Evolutionary conservation across 2,113 vertebrate genomes (phyloP).

Genomic region (Chaetops frenatus): DNA sequence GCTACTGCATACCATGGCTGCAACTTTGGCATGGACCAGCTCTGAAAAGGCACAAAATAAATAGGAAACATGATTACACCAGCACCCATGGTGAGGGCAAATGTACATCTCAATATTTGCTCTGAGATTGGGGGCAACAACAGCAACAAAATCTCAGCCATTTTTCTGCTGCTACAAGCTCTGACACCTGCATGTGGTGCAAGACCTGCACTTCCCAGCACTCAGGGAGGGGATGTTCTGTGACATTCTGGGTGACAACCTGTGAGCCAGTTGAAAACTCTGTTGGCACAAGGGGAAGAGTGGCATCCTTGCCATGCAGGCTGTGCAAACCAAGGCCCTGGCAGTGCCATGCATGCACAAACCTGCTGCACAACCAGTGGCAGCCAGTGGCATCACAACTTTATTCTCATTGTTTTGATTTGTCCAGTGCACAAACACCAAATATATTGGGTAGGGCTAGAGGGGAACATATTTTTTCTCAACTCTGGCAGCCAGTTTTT

Average conservation of each 20-base stretch:
- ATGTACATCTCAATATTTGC: not conserved
- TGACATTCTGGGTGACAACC: not conserved
- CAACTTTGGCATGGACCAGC: not conserved
- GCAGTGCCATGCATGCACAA: not conserved
- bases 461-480: not conserved
- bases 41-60: not conserved
- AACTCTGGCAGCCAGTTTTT: not conserved
- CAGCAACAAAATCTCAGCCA: not conserved
- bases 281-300: not conserved
- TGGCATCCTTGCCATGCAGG: rapidly evolving
- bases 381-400: not conserved
- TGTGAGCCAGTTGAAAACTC: not conserved
- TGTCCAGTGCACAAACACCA: not conserved
- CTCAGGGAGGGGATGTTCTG: not conserved
- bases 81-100: not conserved
- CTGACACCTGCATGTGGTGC: not conserved
- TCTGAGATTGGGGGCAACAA: not conserved
- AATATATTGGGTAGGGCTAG: not conserved
- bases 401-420: not conserved
- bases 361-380: not conserved
- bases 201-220: not conserved
- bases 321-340: not conserved
- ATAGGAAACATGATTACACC: not conserved
- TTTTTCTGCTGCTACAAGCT: not conserved
- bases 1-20: not conserved